Conservation (phyloP, 2,797 vertebrate genomes). For the Bovichtus diacanthus region DNA sequence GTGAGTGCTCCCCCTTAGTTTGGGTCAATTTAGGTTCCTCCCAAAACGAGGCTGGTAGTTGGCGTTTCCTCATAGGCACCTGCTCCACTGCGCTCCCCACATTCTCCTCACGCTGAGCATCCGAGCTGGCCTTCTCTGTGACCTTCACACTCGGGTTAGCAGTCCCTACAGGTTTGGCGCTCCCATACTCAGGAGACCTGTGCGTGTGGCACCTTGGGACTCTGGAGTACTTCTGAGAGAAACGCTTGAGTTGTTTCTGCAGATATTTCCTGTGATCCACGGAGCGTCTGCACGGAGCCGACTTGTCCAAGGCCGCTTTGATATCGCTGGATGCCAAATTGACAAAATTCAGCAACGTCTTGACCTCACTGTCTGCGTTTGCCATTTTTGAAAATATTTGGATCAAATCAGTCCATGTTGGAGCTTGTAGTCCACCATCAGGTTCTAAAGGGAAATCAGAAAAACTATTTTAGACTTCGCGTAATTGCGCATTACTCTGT, state of each 20-base stretch:
- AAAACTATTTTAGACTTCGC: slow-evolving; percentile 1
- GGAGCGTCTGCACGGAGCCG: slow-evolving; percentile 95
- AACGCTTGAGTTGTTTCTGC: slow-evolving; percentile 97
- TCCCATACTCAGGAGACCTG: slow-evolving; percentile 79
- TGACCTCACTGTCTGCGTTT: slow-evolving; percentile 95
- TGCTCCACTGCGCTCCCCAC: slow-evolving; percentile 80
- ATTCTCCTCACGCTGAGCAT: slow-evolving; percentile 55
- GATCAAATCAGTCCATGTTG: slow-evolving; percentile 70
- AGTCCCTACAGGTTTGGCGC: slow-evolving; percentile 71
- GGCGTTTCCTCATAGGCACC: slow-evolving; percentile 97
- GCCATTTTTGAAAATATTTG: slow-evolving; percentile 84
- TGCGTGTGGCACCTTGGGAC: slow-evolving; percentile 89
- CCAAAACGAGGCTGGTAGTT: slow-evolving; percentile 98
- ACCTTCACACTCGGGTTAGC: slow-evolving; percentile 48
- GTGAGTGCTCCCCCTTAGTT: slow-evolving; percentile 68
- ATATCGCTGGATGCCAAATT: slow-evolving; percentile 99
- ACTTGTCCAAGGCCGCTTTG: slow-evolving; percentile 98
- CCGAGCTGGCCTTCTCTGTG: slow-evolving; percentile 69
- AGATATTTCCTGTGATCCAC: slow-evolving; percentile 99
- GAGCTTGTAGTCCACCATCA: slow-evolving; percentile 34
- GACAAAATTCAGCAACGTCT: slow-evolving; percentile 97
- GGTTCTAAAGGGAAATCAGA: slow-evolving; percentile 49
- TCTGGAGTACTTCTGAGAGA: slow-evolving; percentile 95
- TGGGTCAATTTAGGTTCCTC: slow-evolving; percentile 91
- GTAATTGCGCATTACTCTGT: slow-evolving; percentile 24